Conservation (phyloP, 2,797 vertebrate genomes). For the Oceanodroma leucorhoa region DNA sequence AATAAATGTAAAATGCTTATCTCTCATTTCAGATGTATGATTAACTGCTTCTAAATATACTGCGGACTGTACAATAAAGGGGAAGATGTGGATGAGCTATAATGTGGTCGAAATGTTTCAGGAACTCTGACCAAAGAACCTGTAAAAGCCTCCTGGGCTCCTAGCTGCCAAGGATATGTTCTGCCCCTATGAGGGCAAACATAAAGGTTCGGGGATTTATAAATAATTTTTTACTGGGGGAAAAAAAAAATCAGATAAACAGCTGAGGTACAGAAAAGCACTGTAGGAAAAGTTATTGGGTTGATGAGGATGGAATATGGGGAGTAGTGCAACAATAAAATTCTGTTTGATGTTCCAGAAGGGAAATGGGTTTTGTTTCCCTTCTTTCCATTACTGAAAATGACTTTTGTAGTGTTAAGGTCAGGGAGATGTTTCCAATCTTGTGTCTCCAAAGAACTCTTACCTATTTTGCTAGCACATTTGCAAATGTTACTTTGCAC, state of each 20-base stretch:
- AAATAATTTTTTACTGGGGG: background rate
- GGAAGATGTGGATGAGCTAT: background rate
- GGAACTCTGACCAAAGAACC: background rate
- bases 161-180: background rate
- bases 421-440: background rate
- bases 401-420: background rate
- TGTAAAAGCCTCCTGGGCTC: background rate
- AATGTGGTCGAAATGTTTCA: slow-evolving; percentile 6
- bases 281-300: background rate
- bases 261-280: background rate
- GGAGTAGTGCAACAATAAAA: background rate
- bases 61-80: background rate
- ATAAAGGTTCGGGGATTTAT: background rate
- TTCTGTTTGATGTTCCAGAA: background rate
- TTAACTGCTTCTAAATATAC: slow-evolving; percentile 46
- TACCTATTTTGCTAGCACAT: background rate
- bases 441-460: background rate
- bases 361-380: background rate
- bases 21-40: slow-evolving; percentile 40
- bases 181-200: background rate
- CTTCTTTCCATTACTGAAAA: background rate
- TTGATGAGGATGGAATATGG: background rate
- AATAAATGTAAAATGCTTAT: slow-evolving; percentile 58
- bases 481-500: background rate
- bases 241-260: background rate